Percentiles rank a stretch among this genome's conserved stretches.
These are phyloP conservation scores for Hemiscyllium ocellatum DNA, from an alignment of 2,113 vertebrate species.

Conservation along the genomic window DNA sequence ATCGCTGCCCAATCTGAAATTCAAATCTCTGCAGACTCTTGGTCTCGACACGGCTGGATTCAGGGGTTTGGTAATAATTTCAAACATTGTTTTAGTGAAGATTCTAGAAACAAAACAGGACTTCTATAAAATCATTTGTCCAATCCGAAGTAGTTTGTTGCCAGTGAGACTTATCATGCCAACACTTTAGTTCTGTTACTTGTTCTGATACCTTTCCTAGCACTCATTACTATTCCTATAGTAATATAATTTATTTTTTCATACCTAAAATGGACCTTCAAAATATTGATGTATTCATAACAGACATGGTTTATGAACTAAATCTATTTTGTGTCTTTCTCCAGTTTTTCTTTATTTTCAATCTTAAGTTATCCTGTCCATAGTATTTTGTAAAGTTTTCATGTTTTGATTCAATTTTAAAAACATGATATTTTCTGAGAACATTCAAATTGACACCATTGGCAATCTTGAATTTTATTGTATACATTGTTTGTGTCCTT, in stretches of 20 bases:
- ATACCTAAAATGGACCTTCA: background rate
- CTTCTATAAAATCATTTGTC: background rate
- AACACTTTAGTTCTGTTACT: background rate
- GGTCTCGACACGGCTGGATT: too few species aligned
- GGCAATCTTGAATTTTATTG: background rate
- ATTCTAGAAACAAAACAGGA: background rate
- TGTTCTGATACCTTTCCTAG: background rate
- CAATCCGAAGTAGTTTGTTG: background rate
- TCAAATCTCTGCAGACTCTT: too few species aligned
- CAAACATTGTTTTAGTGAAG: background rate
- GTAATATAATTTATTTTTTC: background rate
- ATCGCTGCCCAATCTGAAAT: too few species aligned
- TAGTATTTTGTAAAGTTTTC: background rate
- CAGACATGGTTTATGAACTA: background rate
- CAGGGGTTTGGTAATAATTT: background rate
- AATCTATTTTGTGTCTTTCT: background rate
- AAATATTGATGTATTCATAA: background rate
- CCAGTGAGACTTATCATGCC: background rate
- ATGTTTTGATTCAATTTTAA: background rate
- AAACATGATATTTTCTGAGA: background rate
- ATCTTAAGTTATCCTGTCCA: background rate
- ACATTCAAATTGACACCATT: background rate
- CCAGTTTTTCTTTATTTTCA: background rate
- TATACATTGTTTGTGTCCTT: background rate
- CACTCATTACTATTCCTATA: background rate